Percentiles rank a stretch among this genome's conserved stretches.
phyloP scores from a whole-genome alignment of 2,797 vertebrate species.

The Bovichtus variegatus region DNA sequence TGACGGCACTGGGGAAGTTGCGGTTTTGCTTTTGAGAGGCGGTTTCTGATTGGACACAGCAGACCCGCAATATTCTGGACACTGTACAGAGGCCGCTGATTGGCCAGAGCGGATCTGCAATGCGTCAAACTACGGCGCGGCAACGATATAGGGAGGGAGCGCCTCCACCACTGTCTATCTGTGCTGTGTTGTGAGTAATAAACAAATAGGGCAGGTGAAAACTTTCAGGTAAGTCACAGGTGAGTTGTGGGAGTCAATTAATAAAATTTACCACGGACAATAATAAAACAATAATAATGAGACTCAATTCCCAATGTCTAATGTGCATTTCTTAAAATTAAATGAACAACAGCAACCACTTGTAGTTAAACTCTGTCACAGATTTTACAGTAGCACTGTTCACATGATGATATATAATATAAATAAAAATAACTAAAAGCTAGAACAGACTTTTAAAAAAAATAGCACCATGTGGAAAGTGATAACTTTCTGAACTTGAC shows the following conservation, averaged over 20 bases:
- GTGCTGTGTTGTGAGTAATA: neutral
- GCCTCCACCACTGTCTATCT: neutral
- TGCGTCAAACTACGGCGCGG: slow-evolving; percentile 85
- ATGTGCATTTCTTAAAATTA: neutral
- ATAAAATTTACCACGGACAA: rapidly evolving
- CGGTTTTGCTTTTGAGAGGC: slow-evolving; percentile 73
- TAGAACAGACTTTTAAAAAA: neutral
- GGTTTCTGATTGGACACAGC: slow-evolving; percentile 73
- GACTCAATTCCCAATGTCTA: neutral
- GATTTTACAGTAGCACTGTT: neutral
- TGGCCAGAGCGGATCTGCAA: slow-evolving; percentile 85
- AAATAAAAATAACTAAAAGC: neutral
- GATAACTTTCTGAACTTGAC: slow-evolving; percentile 1
- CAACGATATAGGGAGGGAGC: slow-evolving; percentile 41
- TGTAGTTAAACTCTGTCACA: neutral
- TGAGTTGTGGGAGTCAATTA: neutral
- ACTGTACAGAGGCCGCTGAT: slow-evolving; percentile 70
- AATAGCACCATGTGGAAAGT: neutral
- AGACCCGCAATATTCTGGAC: slow-evolving; percentile 79
- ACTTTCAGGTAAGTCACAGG: slow-evolving; percentile 42
- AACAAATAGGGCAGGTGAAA: neutral
- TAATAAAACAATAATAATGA: neutral
- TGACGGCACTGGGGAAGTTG: slow-evolving; percentile 73
- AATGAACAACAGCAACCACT: neutral
- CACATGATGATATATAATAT: neutral